Percentiles rank a stretch among this genome's conserved stretches.
phyloP scores from a whole-genome alignment of 1,140 invertebrate genomes.

The Fopius arisanus region DNA sequence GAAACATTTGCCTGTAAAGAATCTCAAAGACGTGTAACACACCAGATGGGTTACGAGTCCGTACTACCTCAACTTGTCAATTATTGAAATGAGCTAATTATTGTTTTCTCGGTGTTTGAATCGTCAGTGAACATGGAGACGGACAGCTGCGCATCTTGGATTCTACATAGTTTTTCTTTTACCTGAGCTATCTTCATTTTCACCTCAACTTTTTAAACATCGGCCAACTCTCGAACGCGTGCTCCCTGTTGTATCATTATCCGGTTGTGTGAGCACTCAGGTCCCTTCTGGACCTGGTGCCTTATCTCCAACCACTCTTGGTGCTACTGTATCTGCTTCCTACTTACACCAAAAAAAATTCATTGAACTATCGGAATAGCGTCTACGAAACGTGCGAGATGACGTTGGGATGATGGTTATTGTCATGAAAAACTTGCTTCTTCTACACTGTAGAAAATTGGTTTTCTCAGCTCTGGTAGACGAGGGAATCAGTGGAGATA shows the following conservation, averaged over 20 bases:
- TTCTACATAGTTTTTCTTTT: not conserved
- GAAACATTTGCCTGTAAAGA: constrained; percentile 20
- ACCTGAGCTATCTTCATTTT: not conserved
- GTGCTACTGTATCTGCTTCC: not conserved
- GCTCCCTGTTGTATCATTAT: constrained; percentile 1
- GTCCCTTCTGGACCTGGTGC: not conserved
- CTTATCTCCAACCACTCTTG: not conserved
- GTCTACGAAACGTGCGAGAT: not conserved
- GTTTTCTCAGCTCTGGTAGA: not conserved
- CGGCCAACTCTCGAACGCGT: not conserved
- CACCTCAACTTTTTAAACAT: no score
- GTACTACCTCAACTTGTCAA: constrained; percentile 52
- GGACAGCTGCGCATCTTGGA: constrained; percentile 42
- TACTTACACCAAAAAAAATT: not conserved
- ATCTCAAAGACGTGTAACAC: constrained; percentile 2
- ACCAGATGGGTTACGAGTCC: constrained; percentile 57
- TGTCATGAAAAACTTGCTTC: not conserved
- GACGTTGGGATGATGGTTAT: not conserved
- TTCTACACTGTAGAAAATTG: not conserved
- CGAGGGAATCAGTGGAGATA: not conserved
- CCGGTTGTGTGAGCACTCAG: not conserved
- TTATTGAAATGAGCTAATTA: constrained; percentile 66
- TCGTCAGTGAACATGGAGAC: constrained; percentile 1
- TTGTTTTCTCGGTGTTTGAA: constrained; percentile 46
- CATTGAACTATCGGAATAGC: not conserved